Conservation (phyloP, 1,140 invertebrate genomes). For the Nilaparvata lugens region DNA sequence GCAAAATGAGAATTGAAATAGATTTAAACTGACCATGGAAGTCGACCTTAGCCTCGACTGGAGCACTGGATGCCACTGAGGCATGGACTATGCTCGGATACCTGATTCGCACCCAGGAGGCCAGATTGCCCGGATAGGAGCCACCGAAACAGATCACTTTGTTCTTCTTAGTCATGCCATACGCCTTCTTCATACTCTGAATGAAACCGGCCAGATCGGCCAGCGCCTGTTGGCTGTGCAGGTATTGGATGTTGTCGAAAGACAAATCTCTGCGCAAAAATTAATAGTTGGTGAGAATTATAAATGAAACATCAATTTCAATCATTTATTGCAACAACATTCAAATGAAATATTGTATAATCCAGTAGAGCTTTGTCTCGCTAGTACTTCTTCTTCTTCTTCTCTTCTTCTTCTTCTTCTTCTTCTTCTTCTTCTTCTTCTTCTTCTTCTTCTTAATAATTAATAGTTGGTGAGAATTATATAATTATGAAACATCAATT, state of each 20-base stretch:
- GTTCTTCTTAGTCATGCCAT: slow-evolving; percentile 47
- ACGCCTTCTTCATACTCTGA: slow-evolving; percentile 49
- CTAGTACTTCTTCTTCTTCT: no score
- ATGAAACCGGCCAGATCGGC: slow-evolving; percentile 81
- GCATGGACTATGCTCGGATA: slow-evolving; percentile 83
- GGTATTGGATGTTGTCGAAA: slow-evolving; percentile 63
- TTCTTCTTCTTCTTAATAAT: no score
- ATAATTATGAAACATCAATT: no score
- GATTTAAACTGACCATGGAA: slow-evolving; percentile 50
- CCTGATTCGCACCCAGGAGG: slow-evolving; percentile 81
- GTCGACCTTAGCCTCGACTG: slow-evolving; percentile 71
- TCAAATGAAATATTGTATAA: no score
- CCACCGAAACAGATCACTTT: slow-evolving; percentile 92
- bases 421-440: no score
- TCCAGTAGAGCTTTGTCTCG: no score
- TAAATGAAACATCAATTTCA: no score
- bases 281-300: no score
- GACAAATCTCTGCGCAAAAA: slow-evolving; percentile 54
- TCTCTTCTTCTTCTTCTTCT: no score
- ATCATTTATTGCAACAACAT: no score
- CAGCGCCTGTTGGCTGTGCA: slow-evolving; percentile 79
- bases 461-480: no score
- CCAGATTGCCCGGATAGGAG: slow-evolving; percentile 82
- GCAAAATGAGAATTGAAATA: no score
- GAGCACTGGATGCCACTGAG: slow-evolving; percentile 78